Conservation (phyloP, 2,888 invertebrate genomes). For the Alsophila aescularia region DNA sequence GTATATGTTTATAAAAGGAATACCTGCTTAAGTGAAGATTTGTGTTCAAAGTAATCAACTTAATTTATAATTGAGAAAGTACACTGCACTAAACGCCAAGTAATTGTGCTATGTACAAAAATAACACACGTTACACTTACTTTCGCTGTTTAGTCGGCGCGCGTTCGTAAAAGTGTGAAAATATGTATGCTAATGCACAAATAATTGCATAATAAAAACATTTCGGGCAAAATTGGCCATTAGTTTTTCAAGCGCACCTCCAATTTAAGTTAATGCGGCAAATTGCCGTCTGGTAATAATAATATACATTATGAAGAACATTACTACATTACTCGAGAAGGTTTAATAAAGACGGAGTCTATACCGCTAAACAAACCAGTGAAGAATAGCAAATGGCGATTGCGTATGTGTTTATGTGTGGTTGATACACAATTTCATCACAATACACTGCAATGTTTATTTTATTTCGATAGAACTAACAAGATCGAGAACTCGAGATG, state of each 20-base stretch:
- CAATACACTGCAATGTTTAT: no score
- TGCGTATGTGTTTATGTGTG: no score
- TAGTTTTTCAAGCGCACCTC: conserved; percentile 37
- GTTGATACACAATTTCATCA: no score
- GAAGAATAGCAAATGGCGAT: no score
- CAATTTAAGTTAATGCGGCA: conserved; percentile 39
- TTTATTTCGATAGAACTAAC: no score
- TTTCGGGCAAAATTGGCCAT: conserved; percentile 33
- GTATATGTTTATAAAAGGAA: neutral
- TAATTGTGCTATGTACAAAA: conserved; percentile 22
- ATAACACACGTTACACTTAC: conserved; percentile 33
- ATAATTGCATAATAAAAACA: conserved; percentile 51
- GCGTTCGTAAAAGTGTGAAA: conserved; percentile 42
- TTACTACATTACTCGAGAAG: no score
- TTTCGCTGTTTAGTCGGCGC: conserved; percentile 46
- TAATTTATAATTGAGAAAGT: conserved; percentile 25
- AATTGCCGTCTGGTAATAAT: conserved; percentile 13
- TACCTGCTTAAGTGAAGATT: neutral
- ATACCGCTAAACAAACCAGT: no score
- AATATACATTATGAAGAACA: conserved; percentile 14
- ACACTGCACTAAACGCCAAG: conserved; percentile 18
- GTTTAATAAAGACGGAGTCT: no score
- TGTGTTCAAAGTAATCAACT: conserved; percentile 6
- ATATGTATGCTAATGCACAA: conserved; percentile 51
- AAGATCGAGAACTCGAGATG: no score